Percentiles rank a stretch among this genome's conserved stretches.
Evolutionary conservation across 2,113 vertebrate species (phyloP).

Genomic region (Ondatra zibethicus): DNA sequence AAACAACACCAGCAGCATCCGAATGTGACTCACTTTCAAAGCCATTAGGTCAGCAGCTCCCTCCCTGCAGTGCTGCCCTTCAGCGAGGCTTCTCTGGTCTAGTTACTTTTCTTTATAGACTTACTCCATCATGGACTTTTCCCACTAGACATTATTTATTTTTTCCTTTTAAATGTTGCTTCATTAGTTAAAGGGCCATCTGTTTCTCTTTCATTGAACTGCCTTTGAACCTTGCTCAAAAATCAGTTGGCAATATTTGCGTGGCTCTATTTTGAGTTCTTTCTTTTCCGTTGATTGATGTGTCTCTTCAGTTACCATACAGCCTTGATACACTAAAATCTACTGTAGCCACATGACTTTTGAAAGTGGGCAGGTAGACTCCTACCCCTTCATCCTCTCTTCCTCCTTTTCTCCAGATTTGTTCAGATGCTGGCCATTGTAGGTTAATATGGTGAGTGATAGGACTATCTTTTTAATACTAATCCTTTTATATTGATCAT

Average conservation of each 20-base stretch:
- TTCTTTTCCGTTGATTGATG: neutral
- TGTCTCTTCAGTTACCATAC: neutral
- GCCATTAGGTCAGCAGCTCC: neutral
- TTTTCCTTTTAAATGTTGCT: neutral
- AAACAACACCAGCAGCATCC: no score
- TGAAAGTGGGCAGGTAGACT: neutral
- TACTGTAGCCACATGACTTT: neutral
- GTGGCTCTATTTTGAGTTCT: neutral
- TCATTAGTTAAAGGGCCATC: neutral
- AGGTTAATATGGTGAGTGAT: neutral
- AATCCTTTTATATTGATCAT: neutral
- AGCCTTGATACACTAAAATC: neutral
- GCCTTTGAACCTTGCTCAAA: neutral
- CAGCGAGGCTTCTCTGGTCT: neutral
- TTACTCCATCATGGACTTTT: neutral
- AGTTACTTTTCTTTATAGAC: neutral
- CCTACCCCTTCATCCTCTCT: neutral
- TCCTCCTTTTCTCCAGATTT: neutral
- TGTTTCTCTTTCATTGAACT: neutral
- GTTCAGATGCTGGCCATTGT: neutral
- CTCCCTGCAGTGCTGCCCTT: fast-evolving
- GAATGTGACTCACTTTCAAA: neutral
- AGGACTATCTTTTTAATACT: neutral
- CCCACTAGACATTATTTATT: neutral
- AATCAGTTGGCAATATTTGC: neutral